A percentile compares a stretch with the other conserved stretches of the same genome.
Conservation (phyloP, 2,797 vertebrate species). For the Chelon labrosus region DNA sequence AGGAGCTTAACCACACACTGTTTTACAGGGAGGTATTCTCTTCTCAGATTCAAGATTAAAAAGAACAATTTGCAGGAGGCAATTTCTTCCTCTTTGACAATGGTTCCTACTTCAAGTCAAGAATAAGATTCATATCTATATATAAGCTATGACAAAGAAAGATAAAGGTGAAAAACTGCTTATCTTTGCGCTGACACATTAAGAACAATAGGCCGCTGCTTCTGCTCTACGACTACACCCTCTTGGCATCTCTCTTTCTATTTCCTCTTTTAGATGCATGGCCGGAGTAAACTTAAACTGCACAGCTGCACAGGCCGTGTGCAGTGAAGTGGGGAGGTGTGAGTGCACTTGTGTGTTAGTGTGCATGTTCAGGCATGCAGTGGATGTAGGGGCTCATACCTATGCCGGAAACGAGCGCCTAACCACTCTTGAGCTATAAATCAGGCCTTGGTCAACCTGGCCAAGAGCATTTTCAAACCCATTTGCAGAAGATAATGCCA, state of each 20-base stretch:
- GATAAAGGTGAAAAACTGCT: constrained; percentile 71
- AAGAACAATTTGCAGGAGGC: constrained; percentile 50
- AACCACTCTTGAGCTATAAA: constrained; percentile 81
- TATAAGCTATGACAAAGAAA: constrained; percentile 73
- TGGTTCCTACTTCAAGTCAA: constrained; percentile 59
- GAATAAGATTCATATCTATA: constrained; percentile 76
- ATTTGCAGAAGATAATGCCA: constrained; percentile 87
- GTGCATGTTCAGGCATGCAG: constrained; percentile 46
- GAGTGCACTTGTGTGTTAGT: constrained; percentile 24
- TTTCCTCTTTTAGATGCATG: constrained; percentile 33
- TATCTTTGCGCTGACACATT: constrained; percentile 67
- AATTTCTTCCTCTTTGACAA: constrained; percentile 72
- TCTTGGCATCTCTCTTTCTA: constrained; percentile 27
- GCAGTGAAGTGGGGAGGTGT: constrained; percentile 26
- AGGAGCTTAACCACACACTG: constrained; percentile 44
- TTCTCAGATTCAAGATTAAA: constrained; percentile 62
- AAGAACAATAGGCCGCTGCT: constrained; percentile 63
- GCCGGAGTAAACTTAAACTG: constrained; percentile 31
- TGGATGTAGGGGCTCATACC: constrained; percentile 42
- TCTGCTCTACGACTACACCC: constrained; percentile 49
- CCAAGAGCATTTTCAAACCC: constrained; percentile 85
- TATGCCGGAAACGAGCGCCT: constrained; percentile 56
- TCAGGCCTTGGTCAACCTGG: constrained; percentile 84
- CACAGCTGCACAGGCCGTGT: constrained; percentile 39
- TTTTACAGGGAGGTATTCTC: constrained; percentile 49